Percentiles rank a stretch among this genome's conserved stretches.
Conservation (phyloP, 2,113 vertebrate genomes). For the Dendrocopos noguchii region DNA sequence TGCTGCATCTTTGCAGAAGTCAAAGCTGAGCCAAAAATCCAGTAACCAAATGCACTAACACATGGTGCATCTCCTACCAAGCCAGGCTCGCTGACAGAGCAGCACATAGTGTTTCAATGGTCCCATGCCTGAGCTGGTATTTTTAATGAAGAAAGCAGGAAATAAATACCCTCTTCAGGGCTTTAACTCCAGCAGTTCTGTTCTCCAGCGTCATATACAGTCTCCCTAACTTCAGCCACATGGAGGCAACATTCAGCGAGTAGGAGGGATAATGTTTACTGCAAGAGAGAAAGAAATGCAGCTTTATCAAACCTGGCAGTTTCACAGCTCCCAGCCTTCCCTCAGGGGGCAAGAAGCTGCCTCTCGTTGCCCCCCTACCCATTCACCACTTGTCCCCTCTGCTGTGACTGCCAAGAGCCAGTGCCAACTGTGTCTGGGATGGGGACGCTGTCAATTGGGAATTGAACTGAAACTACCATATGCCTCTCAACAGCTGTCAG, state of each 20-base stretch:
- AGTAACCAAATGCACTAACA: background rate
- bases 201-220: slow-evolving; percentile 85
- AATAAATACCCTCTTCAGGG: slow-evolving; percentile 88
- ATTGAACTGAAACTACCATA: slow-evolving; percentile 51
- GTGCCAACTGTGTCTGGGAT: slow-evolving; percentile 18
- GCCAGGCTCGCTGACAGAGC: background rate
- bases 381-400: background rate
- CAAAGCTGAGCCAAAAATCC: background rate
- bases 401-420: slow-evolving; percentile 19
- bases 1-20: background rate
- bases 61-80: background rate
- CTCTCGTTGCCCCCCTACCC: background rate
- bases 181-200: slow-evolving; percentile 71
- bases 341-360: slow-evolving; percentile 17
- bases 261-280: slow-evolving; percentile 91
- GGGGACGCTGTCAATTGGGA: slow-evolving; percentile 24
- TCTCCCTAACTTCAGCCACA: slow-evolving; percentile 93
- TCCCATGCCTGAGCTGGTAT: background rate
- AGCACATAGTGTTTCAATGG: background rate
- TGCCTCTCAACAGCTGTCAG: slow-evolving; percentile 64
- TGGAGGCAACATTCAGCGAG: slow-evolving; percentile 94
- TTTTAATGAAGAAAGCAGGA: background rate
- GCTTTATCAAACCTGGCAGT: slow-evolving; percentile 15
- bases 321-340: background rate
- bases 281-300: slow-evolving; percentile 20